phyloP scores from a whole-genome alignment of 2,888 invertebrate genomes.

The Dichetophora obliterata region DNA sequence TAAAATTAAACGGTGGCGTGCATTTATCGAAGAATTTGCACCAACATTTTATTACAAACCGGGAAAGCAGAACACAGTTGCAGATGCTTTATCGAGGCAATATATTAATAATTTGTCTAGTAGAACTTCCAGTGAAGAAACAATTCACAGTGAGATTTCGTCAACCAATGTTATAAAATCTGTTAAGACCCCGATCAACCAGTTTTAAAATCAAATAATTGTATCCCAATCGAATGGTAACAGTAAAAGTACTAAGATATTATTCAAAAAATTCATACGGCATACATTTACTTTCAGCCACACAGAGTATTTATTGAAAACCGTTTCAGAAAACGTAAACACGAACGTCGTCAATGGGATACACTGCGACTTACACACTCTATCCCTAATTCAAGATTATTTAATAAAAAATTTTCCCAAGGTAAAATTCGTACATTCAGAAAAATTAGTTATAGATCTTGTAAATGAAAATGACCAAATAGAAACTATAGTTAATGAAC shows the following conservation, averaged over 20 bases:
- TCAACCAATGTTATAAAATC: background rate
- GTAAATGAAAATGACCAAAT: no score
- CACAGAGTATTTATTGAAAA: background rate
- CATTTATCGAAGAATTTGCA: background rate
- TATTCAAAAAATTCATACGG: background rate
- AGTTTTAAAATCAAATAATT: background rate
- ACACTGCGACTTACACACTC: background rate
- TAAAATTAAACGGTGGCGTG: background rate
- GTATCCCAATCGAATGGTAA: no score
- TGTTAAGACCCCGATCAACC: background rate
- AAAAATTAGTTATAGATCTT: no score
- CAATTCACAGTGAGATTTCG: background rate
- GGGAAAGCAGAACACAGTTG: background rate
- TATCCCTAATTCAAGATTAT: no score
- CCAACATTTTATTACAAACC: background rate
- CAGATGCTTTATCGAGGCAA: background rate
- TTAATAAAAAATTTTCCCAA: no score
- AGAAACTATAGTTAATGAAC: no score
- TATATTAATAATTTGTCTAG: background rate
- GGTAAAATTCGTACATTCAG: background rate
- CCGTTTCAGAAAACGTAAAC: background rate
- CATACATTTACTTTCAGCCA: background rate
- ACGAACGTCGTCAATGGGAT: background rate
- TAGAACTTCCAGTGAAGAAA: background rate
- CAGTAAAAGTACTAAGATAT: no score